Base-by-base conservation (phyloP, 2,888 invertebrate genomes). In the Tuberolachnus salignus region DNA sequence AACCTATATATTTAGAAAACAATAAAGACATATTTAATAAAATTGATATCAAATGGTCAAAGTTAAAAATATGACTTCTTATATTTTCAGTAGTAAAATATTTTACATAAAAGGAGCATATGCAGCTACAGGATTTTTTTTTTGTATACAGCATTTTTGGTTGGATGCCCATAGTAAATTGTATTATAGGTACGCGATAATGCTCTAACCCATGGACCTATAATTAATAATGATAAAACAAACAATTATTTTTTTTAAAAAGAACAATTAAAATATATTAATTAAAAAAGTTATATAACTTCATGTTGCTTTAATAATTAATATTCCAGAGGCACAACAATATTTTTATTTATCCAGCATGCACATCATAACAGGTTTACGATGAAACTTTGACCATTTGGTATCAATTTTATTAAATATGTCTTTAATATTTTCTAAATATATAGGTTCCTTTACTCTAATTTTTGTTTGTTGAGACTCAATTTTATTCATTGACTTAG, bases 281-380 rank as follows among this genome's bases (percentile, higher is more conserved):
- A n/a, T 42, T 53, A n/a, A 53, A 9, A 46, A 64, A 55, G 14
- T 0, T 1, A 55, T 26, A 46, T 66, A 53, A 90, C 90, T 89
- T 88, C 87, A 88, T 57, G 89, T 87, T 82, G 88, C 89, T 84
- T 88, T 89, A 57, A 90, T 84, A 82, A 91, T 88, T 81, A 89
- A 83, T 26, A 91, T 83, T 11, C 90, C 90, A 59, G 88, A 87
- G 26, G 90, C 89, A 46, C 88, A 86, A 82, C 88, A 87, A 82
- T 88, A 89, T 83, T 85, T 81, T n/a, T n/a, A n/a, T n/a, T n/a
- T n/a, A n/a, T n/a, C n/a, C n/a, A n/a, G n/a, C n/a, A n/a, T n/a
- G n/a, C n/a, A n/a, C n/a, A n/a, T n/a, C n/a, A n/a, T n/a, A n/a
- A n/a, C n/a, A n/a, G n/a, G n/a, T n/a, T n/a, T n/a, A n/a, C n/a